These are phyloP conservation scores for Microtus oregoni DNA, from an alignment of 2,113 vertebrate species.

Conservation along the genomic window DNA sequence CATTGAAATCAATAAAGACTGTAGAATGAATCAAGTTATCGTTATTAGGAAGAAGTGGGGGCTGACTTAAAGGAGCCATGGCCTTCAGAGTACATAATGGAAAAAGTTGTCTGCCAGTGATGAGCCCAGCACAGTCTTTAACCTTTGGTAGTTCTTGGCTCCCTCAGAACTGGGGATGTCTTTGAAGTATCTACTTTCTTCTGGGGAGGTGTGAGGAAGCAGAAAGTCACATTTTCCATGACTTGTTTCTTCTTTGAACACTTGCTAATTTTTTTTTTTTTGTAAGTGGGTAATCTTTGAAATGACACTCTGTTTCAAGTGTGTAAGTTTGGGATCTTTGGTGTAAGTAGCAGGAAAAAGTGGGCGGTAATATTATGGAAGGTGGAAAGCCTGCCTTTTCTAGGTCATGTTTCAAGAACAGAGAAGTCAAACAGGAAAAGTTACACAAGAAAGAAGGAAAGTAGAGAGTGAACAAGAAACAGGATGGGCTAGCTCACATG, in stretches of 20 bases:
- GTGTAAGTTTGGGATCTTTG: constrained; percentile 72
- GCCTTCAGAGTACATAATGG: constrained; percentile 47
- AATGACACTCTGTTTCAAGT: constrained; percentile 76
- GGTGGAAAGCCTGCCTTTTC: constrained; percentile 73
- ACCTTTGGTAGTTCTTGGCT: constrained; percentile 59
- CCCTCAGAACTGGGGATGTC: constrained; percentile 32
- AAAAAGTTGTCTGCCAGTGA: constrained; percentile 55
- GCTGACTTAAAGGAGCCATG: constrained; percentile 37
- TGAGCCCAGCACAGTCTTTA: constrained; percentile 23
- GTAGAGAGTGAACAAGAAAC: background rate
- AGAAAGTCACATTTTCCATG: constrained; percentile 83
- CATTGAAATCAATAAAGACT: constrained; percentile 72
- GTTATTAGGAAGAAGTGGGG: constrained; percentile 20
- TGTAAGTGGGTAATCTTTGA: constrained; percentile 67
- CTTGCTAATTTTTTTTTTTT: constrained; percentile 56
- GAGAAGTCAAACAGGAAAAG: constrained; percentile 58
- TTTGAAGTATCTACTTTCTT: constrained; percentile 74
- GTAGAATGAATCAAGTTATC: constrained; percentile 61
- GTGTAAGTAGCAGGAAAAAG: constrained; percentile 79
- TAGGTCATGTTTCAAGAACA: constrained; percentile 63
- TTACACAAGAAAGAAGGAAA: background rate
- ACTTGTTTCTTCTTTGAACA: constrained; percentile 77
- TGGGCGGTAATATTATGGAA: constrained; percentile 72
- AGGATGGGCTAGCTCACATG: no score
- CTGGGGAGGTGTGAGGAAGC: constrained; percentile 76